phyloP scores from a whole-genome alignment of 2,113 vertebrate species.

The Otis tarda region DNA sequence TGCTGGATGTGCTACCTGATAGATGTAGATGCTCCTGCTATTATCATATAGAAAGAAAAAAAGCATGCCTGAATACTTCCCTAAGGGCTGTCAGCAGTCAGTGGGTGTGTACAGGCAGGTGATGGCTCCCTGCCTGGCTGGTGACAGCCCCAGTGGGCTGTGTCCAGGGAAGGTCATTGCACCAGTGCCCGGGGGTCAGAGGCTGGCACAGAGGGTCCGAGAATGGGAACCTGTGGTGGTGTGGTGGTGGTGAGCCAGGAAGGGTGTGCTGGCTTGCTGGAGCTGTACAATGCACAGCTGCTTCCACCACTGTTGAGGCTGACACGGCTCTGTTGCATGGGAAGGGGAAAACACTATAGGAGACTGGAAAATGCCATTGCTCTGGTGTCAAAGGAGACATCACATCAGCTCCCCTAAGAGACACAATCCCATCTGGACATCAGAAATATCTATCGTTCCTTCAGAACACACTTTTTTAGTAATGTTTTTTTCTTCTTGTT shows the following conservation, averaged over 20 bases:
- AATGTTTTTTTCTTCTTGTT: background rate
- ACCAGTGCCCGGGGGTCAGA: accelerated
- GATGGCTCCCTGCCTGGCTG: too few relatives aligned
- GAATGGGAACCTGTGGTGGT: accelerated
- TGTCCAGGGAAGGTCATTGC: background rate
- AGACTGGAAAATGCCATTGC: background rate
- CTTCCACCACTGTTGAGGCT: accelerated
- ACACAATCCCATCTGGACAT: background rate
- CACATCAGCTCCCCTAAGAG: background rate
- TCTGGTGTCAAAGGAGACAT: background rate
- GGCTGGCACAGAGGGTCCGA: background rate
- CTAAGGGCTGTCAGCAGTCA: background rate
- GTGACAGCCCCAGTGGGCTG: accelerated
- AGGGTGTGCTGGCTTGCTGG: background rate
- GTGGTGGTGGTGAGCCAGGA: too few relatives aligned
- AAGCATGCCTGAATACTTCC: background rate
- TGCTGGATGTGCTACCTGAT: background rate
- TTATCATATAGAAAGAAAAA: background rate
- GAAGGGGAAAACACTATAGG: background rate
- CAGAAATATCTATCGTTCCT: background rate
- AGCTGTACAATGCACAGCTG: too few relatives aligned
- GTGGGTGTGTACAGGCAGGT: background rate
- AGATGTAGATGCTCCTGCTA: background rate
- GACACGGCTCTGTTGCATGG: accelerated
- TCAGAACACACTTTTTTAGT: background rate